Evolutionary conservation across 2,888 invertebrate species (phyloP).

Genomic region (Athalia rosae): DNA sequence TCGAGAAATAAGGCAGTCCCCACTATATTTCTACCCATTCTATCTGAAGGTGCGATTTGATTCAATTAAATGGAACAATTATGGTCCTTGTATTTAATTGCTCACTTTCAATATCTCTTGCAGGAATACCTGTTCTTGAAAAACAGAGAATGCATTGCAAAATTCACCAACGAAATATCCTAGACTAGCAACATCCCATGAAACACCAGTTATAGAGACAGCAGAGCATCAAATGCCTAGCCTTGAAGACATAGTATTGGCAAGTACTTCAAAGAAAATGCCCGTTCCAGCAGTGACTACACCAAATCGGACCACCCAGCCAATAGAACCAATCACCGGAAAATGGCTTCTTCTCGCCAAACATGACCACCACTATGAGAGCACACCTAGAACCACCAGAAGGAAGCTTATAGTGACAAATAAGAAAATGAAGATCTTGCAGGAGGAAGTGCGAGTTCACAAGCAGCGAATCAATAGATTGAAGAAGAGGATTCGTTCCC

Average conservation of each 20-base stretch:
- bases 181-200: not conserved
- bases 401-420: not conserved
- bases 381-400: not conserved
- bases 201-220: slow-evolving; percentile 7
- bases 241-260: no score
- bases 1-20: slow-evolving; percentile 9
- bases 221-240: no score
- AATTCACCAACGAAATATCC: no score
- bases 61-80: not conserved
- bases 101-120: slow-evolving; percentile 7
- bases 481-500: slow-evolving; percentile 29
- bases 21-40: not conserved
- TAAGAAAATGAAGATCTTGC: not conserved
- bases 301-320: no score
- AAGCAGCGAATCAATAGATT: slow-evolving; percentile 30
- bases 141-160: slow-evolving; percentile 6
- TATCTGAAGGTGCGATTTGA: not conserved
- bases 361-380: slow-evolving; percentile 15
- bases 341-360: no score
- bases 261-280: no score
- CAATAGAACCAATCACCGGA: not conserved
- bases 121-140: not conserved
- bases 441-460: not conserved
- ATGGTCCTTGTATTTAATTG: not conserved
- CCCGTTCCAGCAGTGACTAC: no score